phyloP scores from a whole-genome alignment of 2,888 invertebrate species.

The Oithona nana region DNA sequence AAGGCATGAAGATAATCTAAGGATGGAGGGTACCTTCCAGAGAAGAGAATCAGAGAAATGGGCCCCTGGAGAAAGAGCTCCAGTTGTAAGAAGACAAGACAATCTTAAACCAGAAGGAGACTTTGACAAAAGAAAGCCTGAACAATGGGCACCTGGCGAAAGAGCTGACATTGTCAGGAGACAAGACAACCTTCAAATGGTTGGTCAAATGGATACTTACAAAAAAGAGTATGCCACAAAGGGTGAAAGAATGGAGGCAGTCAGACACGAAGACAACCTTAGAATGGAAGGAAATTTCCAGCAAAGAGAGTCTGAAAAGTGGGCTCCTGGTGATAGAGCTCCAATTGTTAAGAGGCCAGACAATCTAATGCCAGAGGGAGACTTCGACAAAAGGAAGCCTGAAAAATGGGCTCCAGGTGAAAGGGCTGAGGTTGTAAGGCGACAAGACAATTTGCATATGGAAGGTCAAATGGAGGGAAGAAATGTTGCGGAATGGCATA shows the following conservation, averaged over 20 bases:
- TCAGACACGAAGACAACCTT: conserved; percentile 21
- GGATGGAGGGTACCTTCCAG: conserved; percentile 36
- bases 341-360: conserved; percentile 19
- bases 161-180: conserved; percentile 35
- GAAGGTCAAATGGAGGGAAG: conserved; percentile 13
- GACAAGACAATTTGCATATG: conserved; percentile 25
- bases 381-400: conserved; percentile 20
- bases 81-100: conserved; percentile 26
- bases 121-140: conserved; percentile 28
- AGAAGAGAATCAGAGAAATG: conserved; percentile 18
- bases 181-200: conserved; percentile 29
- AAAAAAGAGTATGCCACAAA: background rate
- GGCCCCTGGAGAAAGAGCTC: conserved; percentile 20
- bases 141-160: conserved; percentile 18
- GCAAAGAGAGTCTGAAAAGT: conserved; percentile 15
- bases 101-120: conserved; percentile 34
- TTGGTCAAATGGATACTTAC: conserved; percentile 34
- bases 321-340: conserved; percentile 22
- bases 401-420: conserved; percentile 17
- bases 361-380: conserved; percentile 23
- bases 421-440: conserved; percentile 18
- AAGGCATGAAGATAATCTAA: conserved; percentile 39
- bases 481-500: background rate
- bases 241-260: conserved; percentile 1
- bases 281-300: conserved; percentile 28